A percentile compares a stretch with the other conserved stretches of the same genome.
phyloP scores from a whole-genome alignment of 92 coral and sea anemone species.

The Palythoa grandis region DNA sequence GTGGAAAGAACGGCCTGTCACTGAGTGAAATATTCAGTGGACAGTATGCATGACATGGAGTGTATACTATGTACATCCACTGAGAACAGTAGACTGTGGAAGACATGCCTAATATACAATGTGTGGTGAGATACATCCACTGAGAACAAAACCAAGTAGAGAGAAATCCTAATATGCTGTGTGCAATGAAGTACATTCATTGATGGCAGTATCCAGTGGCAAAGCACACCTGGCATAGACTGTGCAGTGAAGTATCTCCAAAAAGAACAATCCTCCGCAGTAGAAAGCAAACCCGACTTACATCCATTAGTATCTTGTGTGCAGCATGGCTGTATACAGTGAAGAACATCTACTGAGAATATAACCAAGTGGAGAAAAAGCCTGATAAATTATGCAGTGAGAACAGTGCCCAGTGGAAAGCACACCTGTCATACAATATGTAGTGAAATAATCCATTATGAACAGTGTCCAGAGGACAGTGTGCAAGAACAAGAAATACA shows the following conservation, averaged over 20 bases:
- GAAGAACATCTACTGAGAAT: not conserved
- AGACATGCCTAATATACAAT: not conserved
- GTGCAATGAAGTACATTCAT: no score
- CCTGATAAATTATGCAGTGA: no score
- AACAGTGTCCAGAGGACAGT: no score
- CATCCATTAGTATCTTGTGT: not conserved
- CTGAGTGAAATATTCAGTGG: not conserved
- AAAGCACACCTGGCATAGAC: no score
- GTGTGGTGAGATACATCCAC: not conserved
- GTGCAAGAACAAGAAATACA: not conserved
- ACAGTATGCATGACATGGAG: not conserved
- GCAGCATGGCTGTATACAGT: not conserved
- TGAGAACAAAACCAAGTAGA: not conserved
- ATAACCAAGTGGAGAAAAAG: no score
- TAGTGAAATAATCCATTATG: not conserved
- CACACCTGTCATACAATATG: not conserved
- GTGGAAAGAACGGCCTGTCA: not conserved
- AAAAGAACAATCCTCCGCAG: no score
- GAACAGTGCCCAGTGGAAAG: no score
- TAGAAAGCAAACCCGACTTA: not conserved
- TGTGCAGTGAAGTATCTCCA: no score
- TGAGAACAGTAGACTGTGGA: no score
- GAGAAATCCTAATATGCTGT: no score
- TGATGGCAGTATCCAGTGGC: not conserved
- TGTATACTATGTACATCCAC: no score